Evolutionary conservation across 1,140 invertebrate genomes (phyloP).

Genomic region (Sycobia sp.): DNA sequence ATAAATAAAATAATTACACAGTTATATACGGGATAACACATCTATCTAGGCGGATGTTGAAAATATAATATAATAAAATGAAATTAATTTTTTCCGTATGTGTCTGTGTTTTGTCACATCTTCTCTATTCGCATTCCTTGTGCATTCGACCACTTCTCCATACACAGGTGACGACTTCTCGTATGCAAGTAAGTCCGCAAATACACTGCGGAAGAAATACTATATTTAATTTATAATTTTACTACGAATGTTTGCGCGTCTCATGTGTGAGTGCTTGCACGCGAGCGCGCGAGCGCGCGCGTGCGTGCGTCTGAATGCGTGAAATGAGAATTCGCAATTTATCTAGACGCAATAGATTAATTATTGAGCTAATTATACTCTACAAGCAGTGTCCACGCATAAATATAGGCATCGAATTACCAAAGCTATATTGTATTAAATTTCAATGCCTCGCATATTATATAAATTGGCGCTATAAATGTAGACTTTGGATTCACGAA

Average conservation of each 20-base stretch:
- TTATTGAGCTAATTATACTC: too few relatives aligned
- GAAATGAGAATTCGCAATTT: slow-evolving; percentile 9
- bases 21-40: neutral
- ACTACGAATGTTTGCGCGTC: neutral
- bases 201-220: slow-evolving; percentile 33
- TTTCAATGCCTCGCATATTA: slow-evolving; percentile 17
- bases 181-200: slow-evolving; percentile 58
- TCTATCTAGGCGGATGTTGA: neutral
- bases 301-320: slow-evolving; percentile 13
- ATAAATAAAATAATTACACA: slow-evolving; percentile 4
- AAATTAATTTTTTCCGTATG: slow-evolving; percentile 57
- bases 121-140: slow-evolving; percentile 52
- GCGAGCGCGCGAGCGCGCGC: too few relatives aligned
- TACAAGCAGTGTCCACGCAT: slow-evolving; percentile 16
- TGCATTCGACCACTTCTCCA: slow-evolving; percentile 46
- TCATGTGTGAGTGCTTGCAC: slow-evolving; percentile 15
- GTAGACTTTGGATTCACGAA: slow-evolving; percentile 3
- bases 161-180: slow-evolving; percentile 59
- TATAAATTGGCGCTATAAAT: slow-evolving; percentile 7
- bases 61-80: slow-evolving; percentile 35
- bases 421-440: neutral
- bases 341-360: neutral
- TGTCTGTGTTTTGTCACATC: slow-evolving; percentile 47
- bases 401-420: neutral
- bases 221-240: slow-evolving; percentile 19